phyloP scores from a whole-genome alignment of 1,140 invertebrate species.

The Ceratina australensis region DNA sequence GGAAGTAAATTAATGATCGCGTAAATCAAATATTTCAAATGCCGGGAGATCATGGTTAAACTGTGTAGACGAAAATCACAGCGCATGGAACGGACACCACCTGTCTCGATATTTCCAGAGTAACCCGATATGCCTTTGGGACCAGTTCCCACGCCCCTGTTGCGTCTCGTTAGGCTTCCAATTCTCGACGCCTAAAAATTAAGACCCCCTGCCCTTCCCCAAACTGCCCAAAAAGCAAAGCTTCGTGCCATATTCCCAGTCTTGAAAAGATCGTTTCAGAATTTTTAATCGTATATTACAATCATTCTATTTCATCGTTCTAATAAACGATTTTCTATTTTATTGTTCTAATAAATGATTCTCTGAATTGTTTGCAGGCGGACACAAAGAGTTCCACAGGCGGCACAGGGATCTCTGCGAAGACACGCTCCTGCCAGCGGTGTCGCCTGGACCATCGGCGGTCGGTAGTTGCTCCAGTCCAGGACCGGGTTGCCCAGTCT shows the following conservation, averaged over 20 bases:
- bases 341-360: not conserved
- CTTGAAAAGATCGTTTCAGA: too few relatives aligned
- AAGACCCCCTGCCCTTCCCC: too few relatives aligned
- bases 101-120: conserved; percentile 18
- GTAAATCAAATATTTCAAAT: too few relatives aligned
- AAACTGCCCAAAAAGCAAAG: too few relatives aligned
- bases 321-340: not conserved
- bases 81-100: not conserved
- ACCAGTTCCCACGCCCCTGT: conserved; percentile 26
- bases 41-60: too few relatives aligned
- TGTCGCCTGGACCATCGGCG: conserved; percentile 52
- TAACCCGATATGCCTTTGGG: conserved; percentile 17
- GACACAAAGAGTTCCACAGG: conserved; percentile 85
- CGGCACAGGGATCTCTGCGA: conserved; percentile 85
- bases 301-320: too few relatives aligned
- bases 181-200: too few relatives aligned
- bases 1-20: too few relatives aligned
- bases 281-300: too few relatives aligned
- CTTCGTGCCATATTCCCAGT: too few relatives aligned
- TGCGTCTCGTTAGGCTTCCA: not conserved
- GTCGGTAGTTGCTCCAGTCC: conserved; percentile 68
- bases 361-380: conserved; percentile 79
- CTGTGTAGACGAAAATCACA: not conserved
- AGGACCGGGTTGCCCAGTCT: conserved; percentile 69
- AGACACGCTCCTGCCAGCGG: conserved; percentile 79